These are phyloP conservation scores for Solea senegalensis DNA, from an alignment of 2,113 vertebrate genomes.

Conservation along the genomic window DNA sequence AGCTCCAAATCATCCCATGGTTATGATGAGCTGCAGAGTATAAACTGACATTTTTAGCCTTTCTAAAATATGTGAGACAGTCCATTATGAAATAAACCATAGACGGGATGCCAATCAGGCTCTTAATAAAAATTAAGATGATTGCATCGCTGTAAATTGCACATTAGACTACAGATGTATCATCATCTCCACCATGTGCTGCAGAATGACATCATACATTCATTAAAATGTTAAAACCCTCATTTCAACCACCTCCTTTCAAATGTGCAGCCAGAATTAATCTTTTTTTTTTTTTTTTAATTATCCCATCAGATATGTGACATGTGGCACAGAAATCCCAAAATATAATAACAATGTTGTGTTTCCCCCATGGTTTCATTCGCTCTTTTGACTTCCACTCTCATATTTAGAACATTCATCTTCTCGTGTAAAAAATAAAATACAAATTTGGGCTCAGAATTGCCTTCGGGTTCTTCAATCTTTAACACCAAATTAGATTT, in stretches of 20 bases:
- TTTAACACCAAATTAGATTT: slow-evolving; percentile 59
- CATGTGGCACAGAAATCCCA: slow-evolving; percentile 59
- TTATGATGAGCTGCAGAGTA: too few species aligned
- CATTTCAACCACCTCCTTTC: slow-evolving; percentile 29
- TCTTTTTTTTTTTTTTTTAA: slow-evolving; percentile 41
- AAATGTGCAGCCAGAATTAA: slow-evolving; percentile 52
- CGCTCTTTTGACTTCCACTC: slow-evolving; percentile 38
- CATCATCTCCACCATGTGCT: slow-evolving; percentile 21
- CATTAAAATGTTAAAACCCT: slow-evolving; percentile 17
- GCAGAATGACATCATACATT: slow-evolving; percentile 35
- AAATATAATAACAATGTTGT: slow-evolving; percentile 26
- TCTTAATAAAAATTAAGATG: too few species aligned
- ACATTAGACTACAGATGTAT: not conserved
- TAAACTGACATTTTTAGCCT: too few species aligned
- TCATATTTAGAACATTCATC: slow-evolving; percentile 31
- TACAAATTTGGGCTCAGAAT: slow-evolving; percentile 38
- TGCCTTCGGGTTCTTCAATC: slow-evolving; percentile 32
- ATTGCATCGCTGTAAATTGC: not conserved
- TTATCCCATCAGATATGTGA: slow-evolving; percentile 51
- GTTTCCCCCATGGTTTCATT: slow-evolving; percentile 45
- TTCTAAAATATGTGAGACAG: too few species aligned
- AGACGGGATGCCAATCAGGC: too few species aligned
- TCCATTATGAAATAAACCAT: not conserved
- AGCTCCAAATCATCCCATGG: slow-evolving; percentile 35
- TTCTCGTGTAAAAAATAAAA: slow-evolving; percentile 44